These are phyloP conservation scores for Hemicordylus capensis DNA, from an alignment of 2,113 vertebrate genomes.

Conservation along the genomic window DNA sequence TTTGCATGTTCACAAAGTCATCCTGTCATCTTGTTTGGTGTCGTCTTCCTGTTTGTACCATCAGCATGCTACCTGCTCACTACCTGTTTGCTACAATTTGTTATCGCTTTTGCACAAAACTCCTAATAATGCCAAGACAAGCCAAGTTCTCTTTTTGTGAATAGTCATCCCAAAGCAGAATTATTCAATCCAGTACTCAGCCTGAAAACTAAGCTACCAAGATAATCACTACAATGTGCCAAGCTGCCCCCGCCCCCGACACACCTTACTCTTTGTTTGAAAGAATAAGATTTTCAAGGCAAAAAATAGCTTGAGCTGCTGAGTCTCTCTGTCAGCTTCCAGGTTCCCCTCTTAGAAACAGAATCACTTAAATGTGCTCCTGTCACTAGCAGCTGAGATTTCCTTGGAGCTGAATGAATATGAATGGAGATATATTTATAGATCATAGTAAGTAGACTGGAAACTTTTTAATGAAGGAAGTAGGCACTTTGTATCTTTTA, in stretches of 20 bases:
- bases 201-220: not conserved
- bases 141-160: not conserved
- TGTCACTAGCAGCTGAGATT: not conserved
- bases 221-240: not conserved
- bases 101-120: not conserved
- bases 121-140: not conserved
- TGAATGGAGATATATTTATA: not conserved
- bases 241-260: not conserved
- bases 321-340: not conserved
- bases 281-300: not conserved
- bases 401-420: not conserved
- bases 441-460: not conserved
- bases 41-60: not conserved
- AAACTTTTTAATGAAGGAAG: not conserved
- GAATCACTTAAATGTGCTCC: not conserved
- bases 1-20: conserved; percentile 25
- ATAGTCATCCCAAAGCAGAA: not conserved
- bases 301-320: not conserved
- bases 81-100: conserved; percentile 3
- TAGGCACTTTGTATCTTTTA: not conserved
- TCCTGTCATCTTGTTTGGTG: not conserved
- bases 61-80: not conserved
- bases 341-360: not conserved
- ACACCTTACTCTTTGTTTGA: not conserved
- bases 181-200: not conserved